A percentile compares a stretch with the other conserved stretches of the same genome.
Evolutionary conservation across 1,140 invertebrate genomes (phyloP).

Genomic region (Macrosteles quadrilineatus): DNA sequence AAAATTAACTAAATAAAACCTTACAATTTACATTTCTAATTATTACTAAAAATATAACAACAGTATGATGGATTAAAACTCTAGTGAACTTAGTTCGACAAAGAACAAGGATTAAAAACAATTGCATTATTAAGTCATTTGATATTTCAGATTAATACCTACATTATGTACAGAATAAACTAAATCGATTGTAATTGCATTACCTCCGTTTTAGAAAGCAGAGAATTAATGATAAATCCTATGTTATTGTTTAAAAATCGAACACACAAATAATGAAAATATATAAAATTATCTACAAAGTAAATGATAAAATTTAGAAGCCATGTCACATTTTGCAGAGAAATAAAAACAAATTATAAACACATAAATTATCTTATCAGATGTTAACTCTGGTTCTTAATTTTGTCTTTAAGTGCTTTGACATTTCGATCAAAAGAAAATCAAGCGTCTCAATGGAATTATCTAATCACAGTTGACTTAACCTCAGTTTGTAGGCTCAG

Average conservation of each 20-base stretch:
- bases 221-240: constrained; percentile 9
- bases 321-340: constrained; percentile 25
- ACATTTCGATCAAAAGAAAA: constrained; percentile 1
- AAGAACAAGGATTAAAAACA: not conserved
- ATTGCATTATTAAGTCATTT: not conserved
- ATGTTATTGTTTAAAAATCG: not conserved
- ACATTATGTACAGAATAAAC: not conserved
- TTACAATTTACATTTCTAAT: too few species aligned
- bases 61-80: too few species aligned
- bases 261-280: not conserved
- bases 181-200: too few species aligned
- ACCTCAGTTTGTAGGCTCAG: too few species aligned
- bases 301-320: not conserved
- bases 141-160: not conserved
- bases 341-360: constrained; percentile 7
- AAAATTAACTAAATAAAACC: too few species aligned
- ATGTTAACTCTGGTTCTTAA: not conserved
- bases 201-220: not conserved
- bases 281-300: not conserved
- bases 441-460: not conserved
- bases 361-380: constrained; percentile 1
- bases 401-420: constrained; percentile 8
- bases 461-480: too few species aligned
- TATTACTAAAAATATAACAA: too few species aligned
- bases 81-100: not conserved